Evolutionary conservation across 2,888 invertebrate species (phyloP).

Genomic region (Muschampia plurimacula): DNA sequence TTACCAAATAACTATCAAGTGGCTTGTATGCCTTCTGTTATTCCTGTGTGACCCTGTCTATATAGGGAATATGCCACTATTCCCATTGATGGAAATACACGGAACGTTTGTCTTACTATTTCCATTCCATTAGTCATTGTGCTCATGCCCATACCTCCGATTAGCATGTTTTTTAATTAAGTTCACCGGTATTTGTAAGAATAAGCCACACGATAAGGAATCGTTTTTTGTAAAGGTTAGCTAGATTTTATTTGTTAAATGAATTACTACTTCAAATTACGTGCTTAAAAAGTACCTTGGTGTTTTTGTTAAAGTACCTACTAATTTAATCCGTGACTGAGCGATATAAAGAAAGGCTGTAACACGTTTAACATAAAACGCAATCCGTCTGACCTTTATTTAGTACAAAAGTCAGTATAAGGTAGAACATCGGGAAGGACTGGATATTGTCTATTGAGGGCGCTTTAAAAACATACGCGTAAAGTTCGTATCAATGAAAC

Average conservation of each 20-base stretch:
- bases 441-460: not conserved
- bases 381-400: conserved; percentile 18
- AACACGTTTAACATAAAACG: conserved; percentile 15
- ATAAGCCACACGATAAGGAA: not conserved
- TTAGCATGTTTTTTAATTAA: too few relatives aligned
- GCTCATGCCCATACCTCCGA: too few relatives aligned
- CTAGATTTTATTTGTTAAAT: not conserved
- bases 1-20: too few relatives aligned
- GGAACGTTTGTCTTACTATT: too few relatives aligned
- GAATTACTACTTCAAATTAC: not conserved
- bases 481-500: not conserved
- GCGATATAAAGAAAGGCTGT: conserved; percentile 4
- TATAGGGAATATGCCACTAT: too few relatives aligned
- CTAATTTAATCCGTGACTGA: conserved; percentile 18
- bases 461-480: not conserved
- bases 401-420: not conserved
- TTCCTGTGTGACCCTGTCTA: too few relatives aligned
- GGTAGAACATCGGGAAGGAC: not conserved
- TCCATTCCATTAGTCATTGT: too few relatives aligned
- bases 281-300: not conserved
- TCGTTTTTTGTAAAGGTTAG: not conserved
- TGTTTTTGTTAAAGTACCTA: conserved; percentile 1
- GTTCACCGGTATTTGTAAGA: too few relatives aligned
- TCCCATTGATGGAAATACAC: too few relatives aligned
- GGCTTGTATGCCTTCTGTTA: too few relatives aligned